Percentiles rank a stretch among this genome's conserved stretches.
Conservation (phyloP, 2,797 vertebrate species). For the Coracias cyanogaster region DNA sequence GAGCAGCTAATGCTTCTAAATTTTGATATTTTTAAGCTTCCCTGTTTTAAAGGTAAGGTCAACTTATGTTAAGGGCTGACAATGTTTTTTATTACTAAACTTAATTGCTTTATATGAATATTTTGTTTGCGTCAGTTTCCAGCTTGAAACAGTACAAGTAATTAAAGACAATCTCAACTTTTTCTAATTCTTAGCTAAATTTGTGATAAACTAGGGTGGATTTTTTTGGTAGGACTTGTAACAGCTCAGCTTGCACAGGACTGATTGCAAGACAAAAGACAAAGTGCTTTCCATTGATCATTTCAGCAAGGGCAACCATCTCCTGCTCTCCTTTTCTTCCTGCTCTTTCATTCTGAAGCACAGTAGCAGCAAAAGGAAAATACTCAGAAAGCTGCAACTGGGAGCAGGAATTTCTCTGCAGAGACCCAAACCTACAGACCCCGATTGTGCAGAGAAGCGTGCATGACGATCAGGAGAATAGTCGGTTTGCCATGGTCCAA, state of each 20-base stretch:
- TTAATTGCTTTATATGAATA: background rate
- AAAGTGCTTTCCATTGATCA: constrained; percentile 44
- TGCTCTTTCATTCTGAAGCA: constrained; percentile 25
- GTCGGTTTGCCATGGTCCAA: background rate
- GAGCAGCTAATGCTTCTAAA: background rate
- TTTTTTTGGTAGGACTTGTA: background rate
- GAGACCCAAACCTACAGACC: background rate
- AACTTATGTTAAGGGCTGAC: background rate
- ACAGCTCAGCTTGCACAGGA: background rate
- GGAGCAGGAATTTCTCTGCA: constrained; percentile 28
- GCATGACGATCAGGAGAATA: background rate
- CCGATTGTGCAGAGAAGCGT: background rate
- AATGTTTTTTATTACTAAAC: background rate
- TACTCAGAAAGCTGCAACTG: constrained; percentile 20
- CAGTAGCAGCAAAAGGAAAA: background rate
- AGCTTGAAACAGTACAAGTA: background rate
- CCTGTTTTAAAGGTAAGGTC: background rate
- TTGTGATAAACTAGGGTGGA: background rate
- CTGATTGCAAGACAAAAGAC: constrained; percentile 23
- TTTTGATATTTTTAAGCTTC: background rate
- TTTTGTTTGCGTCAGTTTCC: background rate
- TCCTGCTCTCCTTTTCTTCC: constrained; percentile 10
- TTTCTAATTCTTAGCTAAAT: background rate
- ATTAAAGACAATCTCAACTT: background rate
- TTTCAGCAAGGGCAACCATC: constrained; percentile 43